These are phyloP conservation scores for Trissoscelio sp. DNA, from an alignment of 2,888 invertebrate species.

Conservation along the genomic window DNA sequence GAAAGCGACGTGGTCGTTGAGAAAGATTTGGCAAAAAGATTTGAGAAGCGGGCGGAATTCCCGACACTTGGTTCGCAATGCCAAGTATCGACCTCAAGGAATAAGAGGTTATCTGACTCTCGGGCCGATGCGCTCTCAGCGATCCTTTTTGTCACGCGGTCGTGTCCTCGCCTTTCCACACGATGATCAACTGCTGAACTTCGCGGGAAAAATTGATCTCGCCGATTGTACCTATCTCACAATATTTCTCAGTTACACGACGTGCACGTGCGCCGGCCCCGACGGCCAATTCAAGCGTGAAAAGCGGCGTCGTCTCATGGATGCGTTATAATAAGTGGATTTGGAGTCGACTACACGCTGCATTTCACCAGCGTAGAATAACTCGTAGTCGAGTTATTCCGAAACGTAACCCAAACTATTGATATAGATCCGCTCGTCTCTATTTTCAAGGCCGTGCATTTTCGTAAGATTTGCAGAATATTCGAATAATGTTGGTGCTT, in stretches of 20 bases:
- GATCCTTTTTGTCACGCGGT: conserved; percentile 52
- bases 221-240: conserved; percentile 54
- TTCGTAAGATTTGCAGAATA: conserved; percentile 28
- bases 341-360: conserved; percentile 29
- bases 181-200: conserved; percentile 76
- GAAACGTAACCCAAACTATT: conserved; percentile 6
- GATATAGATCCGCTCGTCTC: background rate
- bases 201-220: conserved; percentile 72
- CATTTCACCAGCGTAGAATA: conserved; percentile 12
- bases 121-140: conserved; percentile 74
- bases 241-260: conserved; percentile 43
- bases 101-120: conserved; percentile 77
- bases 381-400: conserved; percentile 43
- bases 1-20: conserved; percentile 64
- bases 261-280: conserved; percentile 33
- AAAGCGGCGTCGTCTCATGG: conserved; percentile 33
- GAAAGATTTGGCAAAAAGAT: conserved; percentile 69
- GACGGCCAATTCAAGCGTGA: conserved; percentile 37
- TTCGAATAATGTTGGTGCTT: conserved; percentile 31
- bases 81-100: conserved; percentile 68
- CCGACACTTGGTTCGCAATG: conserved; percentile 61
- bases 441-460: conserved; percentile 27
- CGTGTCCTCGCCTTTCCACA: conserved; percentile 31
- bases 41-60: conserved; percentile 62
- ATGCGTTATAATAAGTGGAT: conserved; percentile 56